A percentile compares a stretch with the other conserved stretches of the same genome.
These are phyloP conservation scores for Periplaneta americana DNA, from an alignment of 1,140 invertebrate genomes.

Conservation along the genomic window DNA sequence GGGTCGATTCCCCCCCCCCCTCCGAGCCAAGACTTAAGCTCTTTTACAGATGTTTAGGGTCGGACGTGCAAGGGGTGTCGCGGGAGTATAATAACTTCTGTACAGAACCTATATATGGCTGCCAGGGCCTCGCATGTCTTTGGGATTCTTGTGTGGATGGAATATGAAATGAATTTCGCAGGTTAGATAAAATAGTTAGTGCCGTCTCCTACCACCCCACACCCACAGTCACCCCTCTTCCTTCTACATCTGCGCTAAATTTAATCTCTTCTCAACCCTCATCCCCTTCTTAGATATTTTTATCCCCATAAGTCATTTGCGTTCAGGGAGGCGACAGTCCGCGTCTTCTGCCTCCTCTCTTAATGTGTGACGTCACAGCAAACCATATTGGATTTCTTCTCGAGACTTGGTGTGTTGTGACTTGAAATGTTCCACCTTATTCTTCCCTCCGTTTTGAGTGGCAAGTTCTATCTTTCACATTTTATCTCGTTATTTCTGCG, in stretches of 20 bases:
- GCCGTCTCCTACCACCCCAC: too few relatives aligned
- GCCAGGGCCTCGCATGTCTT: background rate
- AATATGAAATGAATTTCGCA: background rate
- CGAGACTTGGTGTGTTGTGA: too few relatives aligned
- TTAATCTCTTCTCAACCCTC: background rate
- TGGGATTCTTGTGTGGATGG: background rate
- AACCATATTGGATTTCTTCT: background rate
- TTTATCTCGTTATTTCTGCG: too few relatives aligned
- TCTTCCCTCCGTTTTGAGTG: too few relatives aligned
- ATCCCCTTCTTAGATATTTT: background rate
- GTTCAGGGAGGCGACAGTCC: background rate
- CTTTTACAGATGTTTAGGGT: too few relatives aligned
- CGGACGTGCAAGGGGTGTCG: too few relatives aligned
- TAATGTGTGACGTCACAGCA: background rate
- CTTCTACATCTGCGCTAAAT: background rate
- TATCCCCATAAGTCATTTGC: background rate
- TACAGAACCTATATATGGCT: background rate
- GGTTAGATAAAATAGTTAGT: background rate
- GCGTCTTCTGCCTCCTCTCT: background rate
- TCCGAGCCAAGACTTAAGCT: too few relatives aligned
- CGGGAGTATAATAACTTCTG: background rate
- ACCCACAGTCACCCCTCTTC: too few relatives aligned
- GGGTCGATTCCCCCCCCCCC: too few relatives aligned
- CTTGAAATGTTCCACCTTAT: too few relatives aligned
- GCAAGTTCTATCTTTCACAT: too few relatives aligned